Conservation (phyloP, 2,113 vertebrate genomes). For the Indicator indicator region DNA sequence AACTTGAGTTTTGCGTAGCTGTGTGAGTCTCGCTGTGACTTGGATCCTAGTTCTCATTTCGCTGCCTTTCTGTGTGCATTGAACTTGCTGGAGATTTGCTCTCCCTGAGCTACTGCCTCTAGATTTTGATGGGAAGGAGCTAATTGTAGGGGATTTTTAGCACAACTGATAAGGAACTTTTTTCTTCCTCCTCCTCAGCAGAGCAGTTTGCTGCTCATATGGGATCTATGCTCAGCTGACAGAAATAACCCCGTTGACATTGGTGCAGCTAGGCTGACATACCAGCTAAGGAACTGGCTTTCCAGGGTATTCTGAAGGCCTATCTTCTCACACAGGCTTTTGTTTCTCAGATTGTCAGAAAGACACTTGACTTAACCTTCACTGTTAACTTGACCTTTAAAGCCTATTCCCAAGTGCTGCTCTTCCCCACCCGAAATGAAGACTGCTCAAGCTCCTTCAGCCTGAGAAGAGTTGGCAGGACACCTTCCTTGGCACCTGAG, state of each 20-base stretch:
- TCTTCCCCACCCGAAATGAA: background rate
- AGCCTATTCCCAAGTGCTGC: background rate
- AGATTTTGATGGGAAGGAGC: background rate
- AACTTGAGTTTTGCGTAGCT: background rate
- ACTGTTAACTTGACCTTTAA: background rate
- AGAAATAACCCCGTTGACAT: background rate
- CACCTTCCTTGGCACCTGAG: background rate
- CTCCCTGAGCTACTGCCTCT: background rate
- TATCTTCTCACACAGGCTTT: background rate
- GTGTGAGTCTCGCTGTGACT: background rate
- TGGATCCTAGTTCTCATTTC: background rate
- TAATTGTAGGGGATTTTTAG: background rate
- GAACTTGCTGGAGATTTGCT: background rate
- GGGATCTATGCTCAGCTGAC: background rate
- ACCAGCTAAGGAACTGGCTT: background rate
- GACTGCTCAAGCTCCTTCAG: background rate
- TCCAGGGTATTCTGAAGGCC: background rate
- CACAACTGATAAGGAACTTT: background rate
- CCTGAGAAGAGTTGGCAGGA: background rate
- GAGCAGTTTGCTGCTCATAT: background rate
- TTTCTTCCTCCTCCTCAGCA: background rate
- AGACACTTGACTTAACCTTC: conserved; percentile 9
- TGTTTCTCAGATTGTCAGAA: conserved; percentile 10
- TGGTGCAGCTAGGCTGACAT: background rate
- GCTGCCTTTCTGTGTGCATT: background rate